Conservation (phyloP, 2,113 vertebrate species). For the Elgaria multicarinata region DNA sequence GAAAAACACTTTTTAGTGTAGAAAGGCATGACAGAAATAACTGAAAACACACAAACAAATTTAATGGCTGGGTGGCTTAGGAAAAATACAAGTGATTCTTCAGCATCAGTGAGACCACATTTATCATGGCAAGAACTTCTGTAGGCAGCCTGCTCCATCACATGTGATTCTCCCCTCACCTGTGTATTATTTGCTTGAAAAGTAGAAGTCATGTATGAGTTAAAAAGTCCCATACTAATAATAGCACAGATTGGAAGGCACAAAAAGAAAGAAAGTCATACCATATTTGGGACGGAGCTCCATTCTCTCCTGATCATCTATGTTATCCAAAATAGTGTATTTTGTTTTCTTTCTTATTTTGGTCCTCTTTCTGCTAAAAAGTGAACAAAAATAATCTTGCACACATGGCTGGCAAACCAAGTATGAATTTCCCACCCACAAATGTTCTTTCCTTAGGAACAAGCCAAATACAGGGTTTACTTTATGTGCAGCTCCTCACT, state of each 20-base stretch:
- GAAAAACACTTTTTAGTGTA: not conserved
- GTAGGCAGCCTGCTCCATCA: not conserved
- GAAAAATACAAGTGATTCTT: not conserved
- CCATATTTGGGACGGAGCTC: slow-evolving; percentile 90
- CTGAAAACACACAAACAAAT: not conserved
- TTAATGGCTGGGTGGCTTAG: not conserved
- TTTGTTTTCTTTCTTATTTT: slow-evolving; percentile 90
- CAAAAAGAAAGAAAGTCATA: slow-evolving; percentile 58
- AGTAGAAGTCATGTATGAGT: not conserved
- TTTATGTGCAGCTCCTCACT: not conserved
- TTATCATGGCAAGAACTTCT: not conserved
- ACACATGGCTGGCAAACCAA: not conserved
- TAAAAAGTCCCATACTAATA: not conserved
- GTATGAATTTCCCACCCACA: not conserved
- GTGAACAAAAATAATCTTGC: slow-evolving; percentile 13
- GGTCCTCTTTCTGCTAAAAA: slow-evolving; percentile 81
- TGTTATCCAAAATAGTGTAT: slow-evolving; percentile 90
- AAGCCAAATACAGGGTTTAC: not conserved
- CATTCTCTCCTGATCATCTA: slow-evolving; percentile 92
- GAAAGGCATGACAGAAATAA: not conserved
- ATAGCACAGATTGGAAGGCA: not conserved
- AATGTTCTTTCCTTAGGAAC: not conserved
- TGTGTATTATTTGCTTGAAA: not conserved
- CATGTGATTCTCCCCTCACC: not conserved
- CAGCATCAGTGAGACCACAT: not conserved